Evolutionary conservation across 1,140 invertebrate species (phyloP), one percentile per base, ranked within the genome.

Genomic region (Halictus rubicundus): DNA sequence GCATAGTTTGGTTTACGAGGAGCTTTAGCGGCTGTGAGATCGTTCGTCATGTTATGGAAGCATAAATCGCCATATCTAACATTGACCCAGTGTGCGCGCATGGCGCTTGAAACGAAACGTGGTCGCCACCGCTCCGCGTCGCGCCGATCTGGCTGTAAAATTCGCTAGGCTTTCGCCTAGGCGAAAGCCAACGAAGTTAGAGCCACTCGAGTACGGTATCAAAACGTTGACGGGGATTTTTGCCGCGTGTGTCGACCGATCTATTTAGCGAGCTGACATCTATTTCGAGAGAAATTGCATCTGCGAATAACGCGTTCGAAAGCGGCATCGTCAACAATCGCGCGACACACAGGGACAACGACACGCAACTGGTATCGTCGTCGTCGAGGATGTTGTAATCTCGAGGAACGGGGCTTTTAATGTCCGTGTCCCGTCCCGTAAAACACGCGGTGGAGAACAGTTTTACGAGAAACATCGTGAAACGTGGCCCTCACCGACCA

Each of bases 221-320:
- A 66, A 73, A 73, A 65, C n/a, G 52, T 60, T 46, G 27, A 9
- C 27, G 12, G 16, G 57, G 39, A 66, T 54, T 68, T 65, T 66
- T 46, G 37, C 65, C 27, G 49, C 39, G 49, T 57, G 66, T 68
- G 37, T 69, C 57, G 54, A 63, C 23, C 25, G 76, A 71, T 84
- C 61, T 75, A 82, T 82, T 68, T 74, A 63, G 32, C 46, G 27
- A 52, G 54, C 23, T 65, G 14, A 21, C 65, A 46, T 64, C 74
- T 84, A 70, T 54, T 80, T 76, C 21, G 57, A 21, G 71, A 52
- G 52, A 66, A 74, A 79, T 73, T 74, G 71, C 42, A 74, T 37
- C 63, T 74, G 71, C 14, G 65, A 69, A 52, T 52, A 78, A 78
- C 66, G 12, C 42, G 39, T 42, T 37, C 57, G 23, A 61, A 60